phyloP scores from a whole-genome alignment of 2,113 vertebrate species.

The Falco punctatus region DNA sequence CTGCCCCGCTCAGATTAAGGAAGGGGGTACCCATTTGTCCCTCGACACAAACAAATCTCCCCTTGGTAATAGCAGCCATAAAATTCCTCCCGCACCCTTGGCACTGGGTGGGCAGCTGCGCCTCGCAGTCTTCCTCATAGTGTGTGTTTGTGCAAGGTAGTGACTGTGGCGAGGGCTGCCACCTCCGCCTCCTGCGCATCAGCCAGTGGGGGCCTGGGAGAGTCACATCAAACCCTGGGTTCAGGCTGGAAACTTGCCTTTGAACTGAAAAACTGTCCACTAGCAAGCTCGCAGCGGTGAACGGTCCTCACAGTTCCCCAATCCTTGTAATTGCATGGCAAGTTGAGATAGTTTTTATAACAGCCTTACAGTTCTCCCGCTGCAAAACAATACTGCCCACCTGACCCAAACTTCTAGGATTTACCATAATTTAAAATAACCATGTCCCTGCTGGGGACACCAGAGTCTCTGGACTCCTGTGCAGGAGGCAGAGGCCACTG shows the following conservation, averaged over 20 bases:
- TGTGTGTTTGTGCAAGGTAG: not conserved
- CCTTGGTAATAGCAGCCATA: not conserved
- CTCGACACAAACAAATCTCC: not conserved
- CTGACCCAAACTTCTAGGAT: not conserved
- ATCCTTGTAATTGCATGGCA: fast-evolving
- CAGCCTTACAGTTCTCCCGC: not conserved
- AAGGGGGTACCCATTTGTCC: not conserved
- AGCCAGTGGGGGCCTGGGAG: not conserved
- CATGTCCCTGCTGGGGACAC: not conserved
- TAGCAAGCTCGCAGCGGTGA: not conserved
- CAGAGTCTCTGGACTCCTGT: not conserved
- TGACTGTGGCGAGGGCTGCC: not conserved
- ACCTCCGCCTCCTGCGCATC: fast-evolving
- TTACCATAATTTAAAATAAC: not conserved
- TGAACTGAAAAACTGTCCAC: not conserved
- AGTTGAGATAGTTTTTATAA: not conserved
- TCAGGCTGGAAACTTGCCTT: not conserved
- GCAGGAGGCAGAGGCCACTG: not conserved
- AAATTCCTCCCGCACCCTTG: not conserved
- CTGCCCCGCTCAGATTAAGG: fast-evolving
- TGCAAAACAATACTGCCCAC: not conserved
- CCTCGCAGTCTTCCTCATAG: fast-evolving
- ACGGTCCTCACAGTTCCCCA: not conserved
- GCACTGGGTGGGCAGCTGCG: fast-evolving
- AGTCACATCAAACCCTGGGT: not conserved